Evolutionary conservation across 2,888 invertebrate species (phyloP).

Genomic region (Leucozona laternaria): DNA sequence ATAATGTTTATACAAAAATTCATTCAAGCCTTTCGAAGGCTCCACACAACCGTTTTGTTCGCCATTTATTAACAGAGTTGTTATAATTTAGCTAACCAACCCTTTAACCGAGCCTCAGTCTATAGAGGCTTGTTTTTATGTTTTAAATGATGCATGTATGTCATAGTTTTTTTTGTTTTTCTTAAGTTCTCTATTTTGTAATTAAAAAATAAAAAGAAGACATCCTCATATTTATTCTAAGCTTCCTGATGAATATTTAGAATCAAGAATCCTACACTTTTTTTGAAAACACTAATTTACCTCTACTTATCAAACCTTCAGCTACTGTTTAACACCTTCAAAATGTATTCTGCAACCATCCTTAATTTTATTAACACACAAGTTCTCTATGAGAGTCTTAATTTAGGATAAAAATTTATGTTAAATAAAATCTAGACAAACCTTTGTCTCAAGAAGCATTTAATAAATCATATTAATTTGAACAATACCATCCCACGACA

Average conservation of each 20-base stretch:
- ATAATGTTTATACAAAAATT: too few species aligned
- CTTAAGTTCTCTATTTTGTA: neutral
- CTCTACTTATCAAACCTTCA: neutral
- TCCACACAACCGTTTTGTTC: too few species aligned
- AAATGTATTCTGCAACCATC: conserved; percentile 12
- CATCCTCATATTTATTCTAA: neutral
- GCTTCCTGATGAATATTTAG: conserved; percentile 16
- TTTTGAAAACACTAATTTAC: neutral
- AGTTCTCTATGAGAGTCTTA: neutral
- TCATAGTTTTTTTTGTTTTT: neutral
- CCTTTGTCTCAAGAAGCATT: neutral
- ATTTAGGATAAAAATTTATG: neutral
- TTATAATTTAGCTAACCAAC: neutral
- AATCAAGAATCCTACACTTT: conserved; percentile 24
- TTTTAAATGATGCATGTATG: neutral
- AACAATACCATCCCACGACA: conserved; percentile 12
- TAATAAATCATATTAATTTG: conserved; percentile 35
- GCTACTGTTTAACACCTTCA: conserved; percentile 18
- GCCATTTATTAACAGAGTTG: too few species aligned
- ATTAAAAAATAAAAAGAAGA: neutral
- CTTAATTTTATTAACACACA: neutral
- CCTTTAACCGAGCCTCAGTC: neutral
- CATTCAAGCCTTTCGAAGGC: too few species aligned
- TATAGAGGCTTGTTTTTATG: neutral
- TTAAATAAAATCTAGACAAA: neutral